phyloP scores from a whole-genome alignment of 2,888 invertebrate species.

The Eurytoma californica region DNA sequence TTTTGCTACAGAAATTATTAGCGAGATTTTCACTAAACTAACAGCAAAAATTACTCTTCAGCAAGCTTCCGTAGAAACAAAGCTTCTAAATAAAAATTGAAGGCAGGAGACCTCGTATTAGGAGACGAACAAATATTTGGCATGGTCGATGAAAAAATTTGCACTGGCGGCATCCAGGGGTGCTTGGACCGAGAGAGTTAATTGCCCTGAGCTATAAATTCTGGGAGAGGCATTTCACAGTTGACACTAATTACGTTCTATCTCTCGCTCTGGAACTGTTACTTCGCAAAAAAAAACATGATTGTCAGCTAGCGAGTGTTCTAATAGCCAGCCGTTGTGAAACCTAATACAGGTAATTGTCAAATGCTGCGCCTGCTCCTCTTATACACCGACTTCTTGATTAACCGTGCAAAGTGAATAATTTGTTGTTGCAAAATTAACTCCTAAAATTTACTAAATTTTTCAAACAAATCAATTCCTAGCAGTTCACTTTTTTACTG shows the following conservation, averaged over 20 bases:
- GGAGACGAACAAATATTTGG: too few relatives aligned
- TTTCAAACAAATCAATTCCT: not conserved
- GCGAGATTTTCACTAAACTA: slow-evolving; percentile 59
- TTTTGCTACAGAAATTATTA: slow-evolving; percentile 42
- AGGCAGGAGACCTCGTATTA: slow-evolving; percentile 58
- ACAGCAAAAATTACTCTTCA: too few relatives aligned
- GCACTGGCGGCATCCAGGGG: too few relatives aligned
- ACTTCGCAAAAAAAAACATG: slow-evolving; percentile 4
- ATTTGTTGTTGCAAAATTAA: slow-evolving; percentile 70
- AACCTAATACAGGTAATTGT: slow-evolving; percentile 96
- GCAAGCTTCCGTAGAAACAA: too few relatives aligned
- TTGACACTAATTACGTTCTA: too few relatives aligned
- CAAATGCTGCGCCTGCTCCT: slow-evolving; percentile 97
- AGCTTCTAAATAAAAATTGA: slow-evolving; percentile 49
- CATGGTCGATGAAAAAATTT: too few relatives aligned
- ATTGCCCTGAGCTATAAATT: too few relatives aligned
- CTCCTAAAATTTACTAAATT: slow-evolving; percentile 7
- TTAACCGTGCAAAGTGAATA: slow-evolving; percentile 92
- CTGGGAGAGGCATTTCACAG: too few relatives aligned
- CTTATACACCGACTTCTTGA: slow-evolving; percentile 95
- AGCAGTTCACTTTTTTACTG: not conserved
- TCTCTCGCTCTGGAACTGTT: slow-evolving; percentile 53
- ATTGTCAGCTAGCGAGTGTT: slow-evolving; percentile 50
- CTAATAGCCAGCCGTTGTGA: slow-evolving; percentile 86
- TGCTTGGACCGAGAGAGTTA: too few relatives aligned